These are phyloP conservation scores for Limanda limanda DNA, from an alignment of 2,113 vertebrate genomes.

Conservation along the genomic window DNA sequence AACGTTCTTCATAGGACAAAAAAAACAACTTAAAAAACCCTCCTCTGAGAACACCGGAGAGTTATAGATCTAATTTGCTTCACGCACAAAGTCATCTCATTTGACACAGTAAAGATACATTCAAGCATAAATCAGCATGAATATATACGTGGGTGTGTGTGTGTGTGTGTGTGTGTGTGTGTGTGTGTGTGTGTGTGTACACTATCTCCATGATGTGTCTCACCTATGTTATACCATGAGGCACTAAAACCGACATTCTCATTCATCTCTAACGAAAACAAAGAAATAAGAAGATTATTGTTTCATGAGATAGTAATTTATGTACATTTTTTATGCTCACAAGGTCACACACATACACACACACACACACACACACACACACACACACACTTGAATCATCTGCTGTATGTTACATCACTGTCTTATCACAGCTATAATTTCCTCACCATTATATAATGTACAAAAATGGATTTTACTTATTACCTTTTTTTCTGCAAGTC, in stretches of 20 bases:
- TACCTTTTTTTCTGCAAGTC: no score
- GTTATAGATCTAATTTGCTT: constrained; percentile 92
- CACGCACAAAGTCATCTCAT: constrained; percentile 85
- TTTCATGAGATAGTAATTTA: no score
- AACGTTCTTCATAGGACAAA: constrained; percentile 73
- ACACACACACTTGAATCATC: no score
- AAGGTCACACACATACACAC: no score
- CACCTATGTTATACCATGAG: constrained; percentile 19
- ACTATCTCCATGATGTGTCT: constrained; percentile 4
- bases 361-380: no score
- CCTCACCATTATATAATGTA: no score
- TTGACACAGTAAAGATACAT: constrained; percentile 93
- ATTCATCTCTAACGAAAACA: constrained; percentile 29
- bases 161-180: constrained; percentile 7
- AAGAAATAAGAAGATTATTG: constrained; percentile 8
- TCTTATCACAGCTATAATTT: no score
- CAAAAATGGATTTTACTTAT: no score
- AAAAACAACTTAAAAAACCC: constrained; percentile 85
- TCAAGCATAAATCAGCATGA: constrained; percentile 86
- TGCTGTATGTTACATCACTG: no score
- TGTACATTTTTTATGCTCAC: no score
- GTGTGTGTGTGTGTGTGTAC: constrained; percentile 10
- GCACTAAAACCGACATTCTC: not conserved
- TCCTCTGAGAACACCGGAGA: constrained; percentile 86
- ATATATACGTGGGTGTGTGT: constrained; percentile 7